Conservation (phyloP, 2,888 invertebrate species). For the Stenodema calcarata region DNA sequence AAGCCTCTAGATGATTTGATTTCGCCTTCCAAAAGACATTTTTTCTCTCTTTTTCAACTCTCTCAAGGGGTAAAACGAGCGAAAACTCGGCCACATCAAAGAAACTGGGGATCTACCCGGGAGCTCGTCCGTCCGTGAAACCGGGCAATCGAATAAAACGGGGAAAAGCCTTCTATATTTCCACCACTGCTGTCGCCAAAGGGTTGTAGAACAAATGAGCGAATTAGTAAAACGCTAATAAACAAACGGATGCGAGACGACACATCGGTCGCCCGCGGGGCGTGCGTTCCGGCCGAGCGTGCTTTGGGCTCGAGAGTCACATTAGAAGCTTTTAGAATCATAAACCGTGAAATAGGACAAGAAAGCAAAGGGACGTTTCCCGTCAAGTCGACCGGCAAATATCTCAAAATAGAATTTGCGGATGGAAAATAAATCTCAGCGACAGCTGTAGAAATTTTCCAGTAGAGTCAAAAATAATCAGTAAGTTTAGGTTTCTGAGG, state of each 20-base stretch:
- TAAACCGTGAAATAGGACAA: constrained; percentile 36
- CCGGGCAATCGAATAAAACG: not conserved
- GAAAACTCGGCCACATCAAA: not conserved
- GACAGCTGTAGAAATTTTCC: not conserved
- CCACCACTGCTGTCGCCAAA: not conserved
- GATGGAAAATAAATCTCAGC: not conserved
- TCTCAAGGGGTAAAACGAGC: not conserved
- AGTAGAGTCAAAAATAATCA: not conserved
- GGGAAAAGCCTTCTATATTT: not conserved
- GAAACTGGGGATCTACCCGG: not conserved
- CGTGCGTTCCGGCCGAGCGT: constrained; percentile 20
- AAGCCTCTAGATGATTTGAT: not conserved
- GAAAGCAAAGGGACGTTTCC: constrained; percentile 26
- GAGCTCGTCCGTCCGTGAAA: not conserved
- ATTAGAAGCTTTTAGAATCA: constrained; percentile 35
- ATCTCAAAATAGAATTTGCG: constrained; percentile 36
- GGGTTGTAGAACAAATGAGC: constrained; percentile 5
- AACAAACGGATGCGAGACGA: not conserved
- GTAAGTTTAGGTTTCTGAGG: not conserved
- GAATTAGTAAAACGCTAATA: constrained; percentile 38
- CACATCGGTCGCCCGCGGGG: not conserved
- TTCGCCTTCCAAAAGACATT: not conserved
- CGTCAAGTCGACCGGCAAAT: constrained; percentile 20
- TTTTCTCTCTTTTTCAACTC: not conserved
- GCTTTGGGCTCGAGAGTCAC: constrained; percentile 31